Conservation (phyloP, 2,797 vertebrate species). For the Sphenopsis melanotis region DNA sequence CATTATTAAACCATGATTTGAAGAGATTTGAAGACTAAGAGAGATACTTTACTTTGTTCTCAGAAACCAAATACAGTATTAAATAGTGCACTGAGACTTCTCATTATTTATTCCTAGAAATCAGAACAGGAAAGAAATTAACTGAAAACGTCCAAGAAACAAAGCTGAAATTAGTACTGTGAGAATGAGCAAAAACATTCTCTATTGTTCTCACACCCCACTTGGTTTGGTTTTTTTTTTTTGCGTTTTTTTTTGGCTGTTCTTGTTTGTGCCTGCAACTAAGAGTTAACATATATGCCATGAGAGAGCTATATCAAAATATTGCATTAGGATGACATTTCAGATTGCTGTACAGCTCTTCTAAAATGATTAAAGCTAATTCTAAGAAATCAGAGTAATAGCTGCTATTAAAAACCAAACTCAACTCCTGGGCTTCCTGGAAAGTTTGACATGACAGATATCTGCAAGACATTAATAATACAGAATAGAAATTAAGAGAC, state of each 20-base stretch:
- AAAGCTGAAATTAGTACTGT: not conserved
- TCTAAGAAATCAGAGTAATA: constrained; percentile 67
- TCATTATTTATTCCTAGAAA: not conserved
- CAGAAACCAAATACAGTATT: not conserved
- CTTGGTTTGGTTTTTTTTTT: not conserved
- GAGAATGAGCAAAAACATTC: not conserved
- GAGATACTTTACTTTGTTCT: not conserved
- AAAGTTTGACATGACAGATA: constrained; percentile 61
- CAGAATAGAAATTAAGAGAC: constrained; percentile 27
- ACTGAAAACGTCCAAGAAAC: not conserved
- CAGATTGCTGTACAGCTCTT: constrained; percentile 50
- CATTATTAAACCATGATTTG: not conserved
- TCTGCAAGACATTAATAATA: constrained; percentile 50
- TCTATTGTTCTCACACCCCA: not conserved
- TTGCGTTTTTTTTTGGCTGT: not conserved
- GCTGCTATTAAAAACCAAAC: constrained; percentile 55
- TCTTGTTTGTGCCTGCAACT: not conserved
- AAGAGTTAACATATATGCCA: constrained; percentile 16
- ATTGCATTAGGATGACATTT: constrained; percentile 53
- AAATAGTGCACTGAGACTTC: not conserved
- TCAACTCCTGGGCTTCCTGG: constrained; percentile 47
- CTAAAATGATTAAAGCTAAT: constrained; percentile 61
- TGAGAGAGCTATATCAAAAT: constrained; percentile 32
- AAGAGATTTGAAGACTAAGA: not conserved
- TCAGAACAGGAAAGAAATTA: not conserved